phyloP scores from a whole-genome alignment of 2,888 invertebrate genomes.

The Nemapogon koenigi region DNA sequence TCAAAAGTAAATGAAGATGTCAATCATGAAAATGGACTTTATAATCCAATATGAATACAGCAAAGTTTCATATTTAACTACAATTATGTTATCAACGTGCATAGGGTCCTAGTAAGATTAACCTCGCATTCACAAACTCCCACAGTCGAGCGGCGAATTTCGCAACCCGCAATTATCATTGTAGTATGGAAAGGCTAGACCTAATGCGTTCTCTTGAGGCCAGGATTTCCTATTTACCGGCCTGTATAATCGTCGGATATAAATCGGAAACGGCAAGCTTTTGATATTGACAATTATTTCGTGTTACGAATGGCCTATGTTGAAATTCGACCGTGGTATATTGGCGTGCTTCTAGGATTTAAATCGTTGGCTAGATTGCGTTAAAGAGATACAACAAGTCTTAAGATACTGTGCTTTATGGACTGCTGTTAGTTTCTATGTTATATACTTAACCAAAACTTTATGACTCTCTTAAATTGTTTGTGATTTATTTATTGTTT shows the following conservation, averaged over 20 bases:
- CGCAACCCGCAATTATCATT: constrained; percentile 44
- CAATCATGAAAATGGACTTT: too few relatives aligned
- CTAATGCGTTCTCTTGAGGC: constrained; percentile 25
- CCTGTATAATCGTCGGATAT: constrained; percentile 19
- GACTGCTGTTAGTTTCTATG: constrained; percentile 19
- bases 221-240: constrained; percentile 35
- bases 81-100: too few relatives aligned
- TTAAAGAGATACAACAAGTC: constrained; percentile 24
- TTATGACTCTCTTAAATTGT: too few relatives aligned
- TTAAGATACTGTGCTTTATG: constrained; percentile 22
- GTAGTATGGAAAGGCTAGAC: constrained; percentile 40
- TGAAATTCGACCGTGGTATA: constrained; percentile 27
- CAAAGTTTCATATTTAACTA: too few relatives aligned
- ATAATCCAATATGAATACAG: too few relatives aligned
- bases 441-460: constrained; percentile 17
- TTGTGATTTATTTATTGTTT: too few relatives aligned
- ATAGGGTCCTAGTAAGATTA: constrained; percentile 26
- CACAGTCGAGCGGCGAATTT: constrained; percentile 25
- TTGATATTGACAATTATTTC: constrained; percentile 46
- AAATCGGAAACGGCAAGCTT: constrained; percentile 36
- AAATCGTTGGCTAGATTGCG: constrained; percentile 32
- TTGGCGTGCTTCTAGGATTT: constrained; percentile 30
- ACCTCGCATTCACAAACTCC: constrained; percentile 30
- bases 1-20: too few relatives aligned
- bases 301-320: constrained; percentile 35